Evolutionary conservation across 2,888 invertebrate genomes (phyloP).

Genomic region (Protodeltote pygarga): DNA sequence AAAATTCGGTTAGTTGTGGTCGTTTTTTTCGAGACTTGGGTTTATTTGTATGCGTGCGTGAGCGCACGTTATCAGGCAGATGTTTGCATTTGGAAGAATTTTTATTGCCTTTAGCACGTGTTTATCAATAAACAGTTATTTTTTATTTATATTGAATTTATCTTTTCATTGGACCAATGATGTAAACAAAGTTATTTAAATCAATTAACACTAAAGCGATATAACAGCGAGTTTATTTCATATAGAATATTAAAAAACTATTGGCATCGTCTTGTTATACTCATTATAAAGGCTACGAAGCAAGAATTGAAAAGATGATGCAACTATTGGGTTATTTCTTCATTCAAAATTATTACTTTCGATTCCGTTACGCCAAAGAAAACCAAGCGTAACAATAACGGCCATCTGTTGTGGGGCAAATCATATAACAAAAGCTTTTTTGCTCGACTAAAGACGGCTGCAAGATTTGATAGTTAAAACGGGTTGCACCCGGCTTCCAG

Average conservation of each 20-base stretch:
- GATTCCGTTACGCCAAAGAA: constrained; percentile 50
- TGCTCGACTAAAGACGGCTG: constrained; percentile 53
- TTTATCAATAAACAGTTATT: constrained; percentile 53
- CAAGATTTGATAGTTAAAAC: constrained; percentile 54
- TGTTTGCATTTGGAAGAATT: constrained; percentile 56
- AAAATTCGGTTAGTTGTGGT: constrained; percentile 56
- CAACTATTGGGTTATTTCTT: constrained; percentile 9
- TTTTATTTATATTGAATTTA: constrained; percentile 36
- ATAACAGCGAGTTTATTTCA: too few species aligned
- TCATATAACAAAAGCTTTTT: constrained; percentile 63
- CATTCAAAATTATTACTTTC: constrained; percentile 26
- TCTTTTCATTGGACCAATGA: constrained; percentile 6
- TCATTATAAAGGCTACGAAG: background rate
- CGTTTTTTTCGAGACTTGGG: constrained; percentile 47
- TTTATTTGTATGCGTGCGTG: constrained; percentile 49
- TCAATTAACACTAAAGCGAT: too few species aligned
- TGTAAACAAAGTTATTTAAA: background rate
- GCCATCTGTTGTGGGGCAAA: constrained; percentile 64
- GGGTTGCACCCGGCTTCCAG: constrained; percentile 51
- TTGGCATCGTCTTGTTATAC: too few species aligned
- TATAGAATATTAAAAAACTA: too few species aligned
- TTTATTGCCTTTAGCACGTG: constrained; percentile 49
- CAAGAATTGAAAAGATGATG: background rate
- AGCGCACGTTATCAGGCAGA: constrained; percentile 57
- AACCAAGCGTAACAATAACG: constrained; percentile 53